Conservation (phyloP, 2,888 invertebrate species). For the Ferdinandea cuprea region DNA sequence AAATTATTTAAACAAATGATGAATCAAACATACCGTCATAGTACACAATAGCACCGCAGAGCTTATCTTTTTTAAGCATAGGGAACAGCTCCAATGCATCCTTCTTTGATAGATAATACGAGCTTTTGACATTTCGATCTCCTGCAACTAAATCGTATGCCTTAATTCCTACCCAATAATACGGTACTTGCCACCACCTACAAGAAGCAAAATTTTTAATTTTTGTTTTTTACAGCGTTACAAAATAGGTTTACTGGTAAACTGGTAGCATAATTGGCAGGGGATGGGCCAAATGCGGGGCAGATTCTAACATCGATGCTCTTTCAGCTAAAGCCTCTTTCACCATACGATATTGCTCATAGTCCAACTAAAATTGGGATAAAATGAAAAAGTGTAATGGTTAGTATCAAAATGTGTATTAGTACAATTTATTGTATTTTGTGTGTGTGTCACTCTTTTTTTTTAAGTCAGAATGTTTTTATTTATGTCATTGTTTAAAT, state of each 20-base stretch:
- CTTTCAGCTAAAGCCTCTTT: slow-evolving; percentile 98
- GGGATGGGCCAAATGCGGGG: slow-evolving; percentile 98
- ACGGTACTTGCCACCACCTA: slow-evolving; percentile 99
- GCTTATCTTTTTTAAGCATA: slow-evolving; percentile 97
- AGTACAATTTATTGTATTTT: too few relatives aligned
- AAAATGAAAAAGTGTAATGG: slow-evolving; percentile 46
- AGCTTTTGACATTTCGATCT: slow-evolving; percentile 95
- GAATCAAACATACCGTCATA: slow-evolving; percentile 95
- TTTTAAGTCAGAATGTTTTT: too few relatives aligned
- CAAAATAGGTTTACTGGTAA: slow-evolving; percentile 89
- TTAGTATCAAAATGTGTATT: too few relatives aligned
- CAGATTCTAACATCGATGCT: slow-evolving; percentile 96
- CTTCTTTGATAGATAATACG: slow-evolving; percentile 96
- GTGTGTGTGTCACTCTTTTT: too few relatives aligned
- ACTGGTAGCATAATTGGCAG: slow-evolving; percentile 99
- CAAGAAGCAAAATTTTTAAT: slow-evolving; percentile 76
- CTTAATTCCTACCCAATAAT: slow-evolving; percentile 99
- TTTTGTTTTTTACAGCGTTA: not conserved
- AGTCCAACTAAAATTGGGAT: slow-evolving; percentile 87
- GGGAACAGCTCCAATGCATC: slow-evolving; percentile 98
- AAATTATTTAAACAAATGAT: too few relatives aligned
- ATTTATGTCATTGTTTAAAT: too few relatives aligned
- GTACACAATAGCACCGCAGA: slow-evolving; percentile 99
- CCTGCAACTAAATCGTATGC: slow-evolving; percentile 99
- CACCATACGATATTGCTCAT: slow-evolving; percentile 99